Base-by-base conservation (phyloP, 2,113 vertebrate species). In the Meriones unguiculatus region DNA sequence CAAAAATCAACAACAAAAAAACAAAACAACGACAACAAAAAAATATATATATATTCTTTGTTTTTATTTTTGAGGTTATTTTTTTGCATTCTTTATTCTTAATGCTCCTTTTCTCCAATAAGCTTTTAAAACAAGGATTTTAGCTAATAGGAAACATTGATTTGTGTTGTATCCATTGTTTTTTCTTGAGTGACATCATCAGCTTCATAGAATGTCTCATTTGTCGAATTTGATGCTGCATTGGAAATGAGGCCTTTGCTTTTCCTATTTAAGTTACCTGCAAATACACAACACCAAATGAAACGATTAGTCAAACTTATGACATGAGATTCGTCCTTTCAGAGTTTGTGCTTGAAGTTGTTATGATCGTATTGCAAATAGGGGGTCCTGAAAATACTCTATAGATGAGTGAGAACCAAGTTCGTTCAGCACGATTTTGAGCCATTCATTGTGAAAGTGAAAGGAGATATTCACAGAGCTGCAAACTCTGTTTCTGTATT, bases 191-290 rank as follows among this genome's bases (percentile, higher is more conserved):
- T 89, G 52, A 93, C 88, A 88, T 97, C 92, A 65, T 95, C 95
- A 62, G 69, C 80, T 94, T 97, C 96, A 64, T 93, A 87, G 82
- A 88, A 87, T 15, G 87, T 93, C 95, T 97, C 88, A 12, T 96
- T 96, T 94, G 94, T 96, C 69, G 93, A 96, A 76, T 98, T 97
- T 64, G 94, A 91, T 89, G 76, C 50, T 97, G 95, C 87, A 54
- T 38, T 96, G 77, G 78, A 97, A 7, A 90, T 57, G n/a, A 96
- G 38, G 52, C 1, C 28, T 24, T 94, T 97, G 17, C 8, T 85
- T 92, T 97, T 97, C 93, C 82, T 97, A 50, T 75, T 93, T 70
- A 87, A 76, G 24, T 95, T 93, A 7, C 94, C 97, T 98, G 93
- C 38, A 90, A 94, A 77, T 20, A 82, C 75, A 97, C n/a, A 91